phyloP scores from a whole-genome alignment of 2,113 vertebrate genomes.

The Tyrannus savana region DNA sequence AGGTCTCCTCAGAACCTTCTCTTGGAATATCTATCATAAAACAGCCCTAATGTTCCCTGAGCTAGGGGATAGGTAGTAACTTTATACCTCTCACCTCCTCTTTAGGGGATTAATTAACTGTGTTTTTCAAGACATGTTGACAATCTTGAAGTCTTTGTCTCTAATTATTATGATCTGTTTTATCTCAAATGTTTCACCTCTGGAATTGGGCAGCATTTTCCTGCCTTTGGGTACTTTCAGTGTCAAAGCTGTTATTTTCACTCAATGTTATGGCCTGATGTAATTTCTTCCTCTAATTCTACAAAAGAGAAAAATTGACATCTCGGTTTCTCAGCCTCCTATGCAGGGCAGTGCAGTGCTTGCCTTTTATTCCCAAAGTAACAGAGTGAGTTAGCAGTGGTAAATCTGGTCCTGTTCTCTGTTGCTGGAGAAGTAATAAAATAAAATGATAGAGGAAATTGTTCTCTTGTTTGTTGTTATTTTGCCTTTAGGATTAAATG shows the following conservation, averaged over 20 bases:
- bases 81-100: not conserved
- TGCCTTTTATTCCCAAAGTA: slow-evolving; percentile 27
- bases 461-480: not conserved
- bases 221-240: not conserved
- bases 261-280: not conserved
- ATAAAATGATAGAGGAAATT: not conserved
- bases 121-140: not conserved
- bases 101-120: not conserved
- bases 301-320: not conserved
- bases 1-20: not conserved
- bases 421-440: not conserved
- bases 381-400: not conserved
- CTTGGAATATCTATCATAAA: not conserved
- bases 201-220: not conserved
- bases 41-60: not conserved
- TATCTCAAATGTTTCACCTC: not conserved
- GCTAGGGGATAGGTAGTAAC: not conserved
- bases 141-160: not conserved
- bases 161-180: not conserved
- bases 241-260: slow-evolving; percentile 20
- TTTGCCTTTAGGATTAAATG: not conserved
- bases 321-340: slow-evolving; percentile 47
- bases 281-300: slow-evolving; percentile 6
- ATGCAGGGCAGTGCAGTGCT: not conserved
- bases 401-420: not conserved